phyloP scores from a whole-genome alignment of 2,113 vertebrate genomes.

The Apodemus sylvaticus region DNA sequence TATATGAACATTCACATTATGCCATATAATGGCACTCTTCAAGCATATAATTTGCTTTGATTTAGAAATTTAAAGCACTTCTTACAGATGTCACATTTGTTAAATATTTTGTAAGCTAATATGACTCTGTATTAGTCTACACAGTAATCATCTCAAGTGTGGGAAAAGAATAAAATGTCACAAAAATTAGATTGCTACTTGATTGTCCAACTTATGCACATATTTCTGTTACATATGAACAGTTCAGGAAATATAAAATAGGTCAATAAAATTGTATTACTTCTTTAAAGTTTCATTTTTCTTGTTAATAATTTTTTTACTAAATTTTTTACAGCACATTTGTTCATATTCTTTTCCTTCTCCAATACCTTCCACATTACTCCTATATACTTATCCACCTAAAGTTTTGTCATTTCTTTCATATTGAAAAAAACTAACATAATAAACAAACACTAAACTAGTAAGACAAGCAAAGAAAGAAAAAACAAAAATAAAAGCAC shows the following conservation, averaged over 20 bases:
- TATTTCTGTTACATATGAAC: not conserved
- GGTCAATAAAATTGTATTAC: not conserved
- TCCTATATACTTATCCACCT: not conserved
- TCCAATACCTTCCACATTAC: not conserved
- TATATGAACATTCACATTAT: not conserved
- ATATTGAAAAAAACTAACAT: not conserved
- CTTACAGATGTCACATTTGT: not conserved
- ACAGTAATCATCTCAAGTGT: not conserved
- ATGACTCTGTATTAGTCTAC: not conserved
- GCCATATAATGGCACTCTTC: not conserved
- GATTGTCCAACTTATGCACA: not conserved
- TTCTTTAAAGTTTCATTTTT: not conserved
- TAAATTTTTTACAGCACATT: not conserved
- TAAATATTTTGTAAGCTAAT: conserved; percentile 9
- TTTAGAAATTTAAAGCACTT: not conserved
- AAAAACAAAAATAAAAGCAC: not conserved
- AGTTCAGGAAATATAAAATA: not conserved
- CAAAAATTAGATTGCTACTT: not conserved
- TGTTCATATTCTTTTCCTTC: not conserved
- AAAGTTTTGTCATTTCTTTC: not conserved
- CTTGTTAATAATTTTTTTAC: not conserved
- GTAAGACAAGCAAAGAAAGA: not conserved
- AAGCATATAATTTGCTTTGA: not conserved
- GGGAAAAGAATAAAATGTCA: not conserved
- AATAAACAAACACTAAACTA: not conserved